Base-by-base conservation (phyloP, 2,888 invertebrate genomes). In the Eupithecia subfuscata region DNA sequence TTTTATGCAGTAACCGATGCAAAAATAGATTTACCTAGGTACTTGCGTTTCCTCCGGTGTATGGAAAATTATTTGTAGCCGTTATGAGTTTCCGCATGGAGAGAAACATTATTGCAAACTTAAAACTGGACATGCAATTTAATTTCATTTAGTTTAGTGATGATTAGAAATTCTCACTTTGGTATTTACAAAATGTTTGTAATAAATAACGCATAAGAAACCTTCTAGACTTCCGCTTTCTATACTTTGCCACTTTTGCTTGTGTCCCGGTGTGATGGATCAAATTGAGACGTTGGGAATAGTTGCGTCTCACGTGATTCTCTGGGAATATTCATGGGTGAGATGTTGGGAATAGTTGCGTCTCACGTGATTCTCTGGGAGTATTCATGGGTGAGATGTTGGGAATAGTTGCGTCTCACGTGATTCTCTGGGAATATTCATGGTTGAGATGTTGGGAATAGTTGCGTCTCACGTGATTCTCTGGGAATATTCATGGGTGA, bases 61-160 rank as follows among this genome's bases (percentile, higher is more conserved):
- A 56, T 22, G 22, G 52, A 56, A 56, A 11, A 56, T 22, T 2
- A 56, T 22, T 56, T 56, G 3, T 56, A 56, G 22, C 12, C 56
- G 11, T 22, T 12, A 56, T 22, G 52, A 12, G 22, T 56, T 56
- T 56, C 56, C 22, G 56, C 22, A 12, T 56, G 56, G 52, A 52
- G 52, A n/a, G n/a, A 52, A 52, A 22, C 56, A 8, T 56, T 56
- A 56, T 56, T 22, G 56, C 8, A 22, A 22, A 22, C 22, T 56
- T 56, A 56, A 52, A 56, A 22, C 56, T 56, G 56, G 56, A 56
- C 56, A 56, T 56, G 56, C 56, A 56, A 56, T 56, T 56, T 22
- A 3, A 56, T 56, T 22, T 56, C 11, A 56, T 56, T 56, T 56
- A 22, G 22, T 56, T 56, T 56, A 56, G 22, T 56, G 56, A 56